phyloP scores from a whole-genome alignment of 2,113 vertebrate species.

The Sinocyclocheilus anophthalmus region DNA sequence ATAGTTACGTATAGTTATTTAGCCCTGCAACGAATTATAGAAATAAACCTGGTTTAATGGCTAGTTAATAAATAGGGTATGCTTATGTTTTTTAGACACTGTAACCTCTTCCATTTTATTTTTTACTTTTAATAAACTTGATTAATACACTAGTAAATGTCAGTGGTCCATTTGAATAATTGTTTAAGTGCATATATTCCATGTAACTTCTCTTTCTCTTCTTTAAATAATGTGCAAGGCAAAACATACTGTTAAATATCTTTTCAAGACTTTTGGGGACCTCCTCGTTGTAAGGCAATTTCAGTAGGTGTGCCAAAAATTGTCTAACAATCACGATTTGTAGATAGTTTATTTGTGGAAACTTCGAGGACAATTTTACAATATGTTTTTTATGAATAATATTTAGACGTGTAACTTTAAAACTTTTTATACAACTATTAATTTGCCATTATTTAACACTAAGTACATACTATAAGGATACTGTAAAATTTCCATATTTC shows the following conservation, averaged over 20 bases:
- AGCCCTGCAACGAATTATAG: not conserved
- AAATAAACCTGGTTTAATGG: not conserved
- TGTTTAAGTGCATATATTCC: not conserved
- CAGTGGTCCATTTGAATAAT: not conserved
- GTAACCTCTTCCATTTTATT: not conserved
- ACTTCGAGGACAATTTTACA: not conserved
- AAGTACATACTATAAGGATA: not conserved
- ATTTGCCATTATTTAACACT: not conserved
- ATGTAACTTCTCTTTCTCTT: not conserved
- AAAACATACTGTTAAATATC: not conserved
- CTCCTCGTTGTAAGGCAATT: not conserved
- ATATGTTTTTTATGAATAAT: not conserved
- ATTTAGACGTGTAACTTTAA: not conserved
- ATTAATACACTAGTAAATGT: not conserved
- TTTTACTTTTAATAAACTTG: not conserved
- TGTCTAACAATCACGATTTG: not conserved
- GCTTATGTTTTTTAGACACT: too few relatives aligned
- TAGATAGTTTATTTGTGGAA: not conserved
- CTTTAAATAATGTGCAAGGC: too few relatives aligned
- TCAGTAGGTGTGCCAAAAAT: not conserved
- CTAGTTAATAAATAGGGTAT: not conserved
- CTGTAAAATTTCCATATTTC: not conserved
- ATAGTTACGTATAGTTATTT: not conserved
- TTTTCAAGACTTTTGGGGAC: not conserved
- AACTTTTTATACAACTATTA: not conserved